phyloP scores from a whole-genome alignment of 1,140 invertebrate genomes.

The Trachelipus rathkii region DNA sequence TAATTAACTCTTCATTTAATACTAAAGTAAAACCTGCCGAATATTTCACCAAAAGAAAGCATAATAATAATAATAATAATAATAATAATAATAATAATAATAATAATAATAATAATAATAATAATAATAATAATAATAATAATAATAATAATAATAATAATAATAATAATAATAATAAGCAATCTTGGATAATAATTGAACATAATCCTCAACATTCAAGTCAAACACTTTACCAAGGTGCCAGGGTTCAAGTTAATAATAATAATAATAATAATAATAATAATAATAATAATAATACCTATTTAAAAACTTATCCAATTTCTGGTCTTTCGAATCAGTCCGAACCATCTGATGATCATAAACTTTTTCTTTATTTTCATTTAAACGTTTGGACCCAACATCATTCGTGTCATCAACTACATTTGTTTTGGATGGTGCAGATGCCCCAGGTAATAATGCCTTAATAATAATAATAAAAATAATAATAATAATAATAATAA shows the following conservation, averaged over 20 bases:
- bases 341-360: slow-evolving; percentile 24
- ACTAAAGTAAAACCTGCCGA: too few species aligned
- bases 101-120: not conserved
- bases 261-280: too few species aligned
- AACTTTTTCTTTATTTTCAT: slow-evolving; percentile 21
- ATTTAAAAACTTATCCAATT: slow-evolving; percentile 18
- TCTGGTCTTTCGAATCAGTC: slow-evolving; percentile 27
- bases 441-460: not conserved
- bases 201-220: too few species aligned
- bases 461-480: not conserved
- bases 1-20: too few species aligned
- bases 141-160: not conserved
- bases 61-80: too few species aligned
- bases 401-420: not conserved
- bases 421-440: not conserved
- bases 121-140: too few species aligned
- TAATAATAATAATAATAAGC: not conserved
- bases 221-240: too few species aligned
- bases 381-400: not conserved
- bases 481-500: too few species aligned
- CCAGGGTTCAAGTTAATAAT: too few species aligned
- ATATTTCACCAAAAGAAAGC: too few species aligned
- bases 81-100: not conserved
- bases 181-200: too few species aligned
- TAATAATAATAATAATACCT: not conserved